Evolutionary conservation across 2,888 invertebrate genomes (phyloP).

Genomic region (Strigamia crassipes): DNA sequence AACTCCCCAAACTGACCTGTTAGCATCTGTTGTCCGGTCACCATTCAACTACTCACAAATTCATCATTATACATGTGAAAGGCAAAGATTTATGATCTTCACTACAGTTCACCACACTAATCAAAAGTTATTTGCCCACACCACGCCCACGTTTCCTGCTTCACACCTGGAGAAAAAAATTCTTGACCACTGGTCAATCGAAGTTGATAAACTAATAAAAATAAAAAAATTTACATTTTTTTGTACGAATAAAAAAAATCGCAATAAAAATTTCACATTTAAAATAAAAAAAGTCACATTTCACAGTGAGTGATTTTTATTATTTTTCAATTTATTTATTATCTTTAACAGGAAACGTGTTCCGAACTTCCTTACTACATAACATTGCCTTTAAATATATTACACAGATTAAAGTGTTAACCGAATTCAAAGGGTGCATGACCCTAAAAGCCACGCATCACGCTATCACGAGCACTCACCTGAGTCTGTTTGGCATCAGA

Average conservation of each 20-base stretch:
- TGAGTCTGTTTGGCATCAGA: slow-evolving; percentile 1
- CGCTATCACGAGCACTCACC: slow-evolving; percentile 11
- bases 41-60: slow-evolving; percentile 4
- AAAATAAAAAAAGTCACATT: background rate
- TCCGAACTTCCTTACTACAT: background rate
- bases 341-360: background rate
- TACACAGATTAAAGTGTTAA: background rate
- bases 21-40: slow-evolving; percentile 12
- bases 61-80: slow-evolving; percentile 7
- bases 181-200: background rate
- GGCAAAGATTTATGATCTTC: background rate
- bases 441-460: slow-evolving; percentile 21
- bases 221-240: too few species aligned
- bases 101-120: slow-evolving; percentile 1
- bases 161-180: background rate
- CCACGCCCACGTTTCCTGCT: slow-evolving; percentile 15
- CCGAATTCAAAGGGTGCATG: slow-evolving; percentile 11
- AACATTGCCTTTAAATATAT: background rate
- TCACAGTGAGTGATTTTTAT: background rate
- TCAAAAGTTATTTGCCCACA: slow-evolving; percentile 12
- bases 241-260: too few species aligned
- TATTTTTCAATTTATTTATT: background rate
- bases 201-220: background rate
- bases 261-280: too few species aligned
- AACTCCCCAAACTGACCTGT: slow-evolving; percentile 15